Evolutionary conservation across 2,888 invertebrate genomes (phyloP), one percentile per base, ranked within the genome.

Genomic region (Diloba caeruleocephala): DNA sequence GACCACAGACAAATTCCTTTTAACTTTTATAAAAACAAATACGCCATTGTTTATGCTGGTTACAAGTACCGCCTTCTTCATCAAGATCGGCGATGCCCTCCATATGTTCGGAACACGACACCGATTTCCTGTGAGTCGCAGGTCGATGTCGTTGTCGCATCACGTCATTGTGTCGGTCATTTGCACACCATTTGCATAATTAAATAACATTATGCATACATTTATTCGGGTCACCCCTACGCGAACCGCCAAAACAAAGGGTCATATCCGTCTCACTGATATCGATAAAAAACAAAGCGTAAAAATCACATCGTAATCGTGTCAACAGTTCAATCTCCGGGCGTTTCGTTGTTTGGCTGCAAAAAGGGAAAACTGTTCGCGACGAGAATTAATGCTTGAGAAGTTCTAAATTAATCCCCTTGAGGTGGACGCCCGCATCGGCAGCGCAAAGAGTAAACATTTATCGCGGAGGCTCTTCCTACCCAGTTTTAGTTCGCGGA

Each of bases 121-220:
- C 87, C 85, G 82, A 87, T 87, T 87, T 89, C 89, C 88, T 88
- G 89, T 66, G 69, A 71, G 67, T 75, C 73, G 76, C 82, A 81
- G 82, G 85, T 82, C 85, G 85, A 81, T 79, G 84, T 84, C 87
- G 85, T 64, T 71, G 71, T 68, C 82, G 79, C 77, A 72, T 70
- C 79, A 82, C 84, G 77, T 86, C 85, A 84, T 83, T 83, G 82
- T 82, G 78, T 78, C 71, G 64, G 71, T 70, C 73, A 91, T 92
- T 91, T 87, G 84, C 91, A 91, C 91, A 90, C 70, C 73, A 91
- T 92, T 91, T 87, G 84, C 91, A 91, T 92, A 90, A 91, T 89
- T 90, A 86, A 89, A 88, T 87, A 87, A 84, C 78, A 90, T 89
- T 89, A 90, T 90, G 85, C 89, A 91, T 89, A 85, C 84, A 86